Percentiles rank a stretch among this genome's conserved stretches.
These are phyloP conservation scores for Australoheros scitulus DNA, from an alignment of 2,113 vertebrate genomes.

Conservation along the genomic window DNA sequence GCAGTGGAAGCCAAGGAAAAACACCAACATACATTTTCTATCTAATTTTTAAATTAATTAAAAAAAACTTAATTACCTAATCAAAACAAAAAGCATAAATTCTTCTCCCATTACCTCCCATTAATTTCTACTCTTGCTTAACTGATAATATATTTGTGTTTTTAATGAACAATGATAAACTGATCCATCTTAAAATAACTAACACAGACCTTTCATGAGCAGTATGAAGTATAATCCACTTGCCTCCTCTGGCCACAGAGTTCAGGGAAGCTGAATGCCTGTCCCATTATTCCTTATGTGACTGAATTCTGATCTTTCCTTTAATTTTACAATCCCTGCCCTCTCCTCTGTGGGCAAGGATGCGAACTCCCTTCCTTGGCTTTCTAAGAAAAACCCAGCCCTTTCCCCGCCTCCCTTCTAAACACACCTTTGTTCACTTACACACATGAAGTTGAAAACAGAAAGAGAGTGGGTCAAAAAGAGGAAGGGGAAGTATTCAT, in stretches of 20 bases:
- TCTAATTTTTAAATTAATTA: neutral
- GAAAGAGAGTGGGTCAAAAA: neutral
- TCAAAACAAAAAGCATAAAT: neutral
- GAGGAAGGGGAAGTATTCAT: slow-evolving; percentile 43
- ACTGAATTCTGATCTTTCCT: neutral
- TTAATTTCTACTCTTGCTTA: neutral
- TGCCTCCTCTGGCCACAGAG: neutral
- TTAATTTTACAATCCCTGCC: neutral
- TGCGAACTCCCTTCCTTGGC: neutral
- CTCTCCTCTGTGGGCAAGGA: neutral
- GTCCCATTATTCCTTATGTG: neutral
- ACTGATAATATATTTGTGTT: neutral
- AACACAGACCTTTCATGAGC: neutral
- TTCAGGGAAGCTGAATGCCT: neutral
- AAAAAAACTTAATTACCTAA: neutral
- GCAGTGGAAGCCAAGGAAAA: neutral
- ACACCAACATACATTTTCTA: too few species aligned
- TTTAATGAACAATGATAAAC: neutral
- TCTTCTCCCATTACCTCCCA: neutral
- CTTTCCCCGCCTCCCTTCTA: neutral
- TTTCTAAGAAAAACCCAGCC: neutral
- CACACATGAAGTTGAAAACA: neutral
- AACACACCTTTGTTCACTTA: slow-evolving; percentile 6
- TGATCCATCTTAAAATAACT: neutral
- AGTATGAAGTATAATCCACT: slow-evolving; percentile 20